Evolutionary conservation across 2,888 invertebrate genomes (phyloP), one percentile per base, ranked within the genome.

Genomic region (Hymenopus coronatus): DNA sequence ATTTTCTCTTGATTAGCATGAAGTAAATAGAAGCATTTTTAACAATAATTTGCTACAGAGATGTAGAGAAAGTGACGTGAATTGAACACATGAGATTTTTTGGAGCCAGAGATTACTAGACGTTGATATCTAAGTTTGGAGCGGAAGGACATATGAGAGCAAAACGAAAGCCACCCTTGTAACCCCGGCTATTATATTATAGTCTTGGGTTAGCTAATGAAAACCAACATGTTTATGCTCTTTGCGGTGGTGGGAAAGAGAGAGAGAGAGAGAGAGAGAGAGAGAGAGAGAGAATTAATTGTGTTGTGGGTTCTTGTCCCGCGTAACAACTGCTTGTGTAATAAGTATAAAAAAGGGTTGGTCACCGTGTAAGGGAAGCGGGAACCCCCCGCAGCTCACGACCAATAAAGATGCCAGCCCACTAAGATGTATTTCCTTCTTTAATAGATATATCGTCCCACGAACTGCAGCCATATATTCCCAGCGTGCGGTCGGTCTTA

Each of bases 401-500:
- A 85, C 85, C 85, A 85, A 87, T 87, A 87, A 82, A 87, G 87
- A 87, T 87, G 87, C 87, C 87, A 87, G 87, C n/a, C 30, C 70
- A 87, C 27, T 40, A 87, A 87, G 87, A 87, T 87, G 82, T 87
- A 87, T 87, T 87, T 82, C 82, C 87, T 82, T 87, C 27, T 82
- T 87, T 87, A 87, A 87, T 87, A 87, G 87, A 87, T 87, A 87
- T 87, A 87, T 87, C 87, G 87, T 87, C 87, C 40, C 3, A 82
- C 33, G n/a, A 82, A 82, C 33, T 82, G 82, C 27, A 82, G 87
- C 87, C 33, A 82, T 87, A 87, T 87, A 87, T 87, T 87, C 87
- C 25, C 87, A 87, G 87, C 82, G 27, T 25, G 87, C n/a, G 87
- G 82, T 82, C 12, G 6, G 25, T 2, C 25, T 70, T 70, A 28